Base-by-base conservation (phyloP, 2,888 invertebrate species). In the Andrena flavipes region DNA sequence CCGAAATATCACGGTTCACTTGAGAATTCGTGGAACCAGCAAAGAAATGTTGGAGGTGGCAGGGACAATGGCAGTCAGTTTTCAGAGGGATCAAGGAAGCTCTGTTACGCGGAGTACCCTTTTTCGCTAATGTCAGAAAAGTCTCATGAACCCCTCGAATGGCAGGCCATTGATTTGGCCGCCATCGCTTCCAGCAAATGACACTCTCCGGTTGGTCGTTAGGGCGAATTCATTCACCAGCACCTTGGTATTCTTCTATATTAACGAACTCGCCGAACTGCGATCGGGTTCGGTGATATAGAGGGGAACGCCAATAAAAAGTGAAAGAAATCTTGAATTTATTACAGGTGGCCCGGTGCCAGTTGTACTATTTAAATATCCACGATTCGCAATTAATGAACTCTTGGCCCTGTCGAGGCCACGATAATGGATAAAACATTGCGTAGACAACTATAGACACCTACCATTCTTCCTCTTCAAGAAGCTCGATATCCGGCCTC, bases 91-190 rank as follows among this genome's bases (percentile, higher is more conserved):
- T 84, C 83, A 87, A 87, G 87, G 68, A 87, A 80, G 82, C 81
- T 64, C 84, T 84, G 88, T 80, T 87, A 85, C 84, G 73, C 83
- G 84, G 76, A 87, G 84, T 85, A 85, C 86, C 88, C 85, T 78
- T 76, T 42, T 84, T 84, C 76, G 74, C 51, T 83, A 65, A 74
- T 79, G 81, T 75, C 82, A 84, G 82, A 85, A 87, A 89, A 89
- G 84, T 81, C 83, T 82, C 74, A 69, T 76, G 54, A 78, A 76
- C 80, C 78, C 59, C 77, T 82, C 75, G 73, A 86, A 80, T 56
- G 75, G 78, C 73, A 56, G 70, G 63, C 73, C 81, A 78, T 84
- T 79, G 87, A 89, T 84, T 89, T 81, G 78, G 79, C 79, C 76
- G 76, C 71, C 82, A 79, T 81, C 88, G 69, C 82, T 87, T 70